A percentile compares a stretch with the other conserved stretches of the same genome.
phyloP scores from a whole-genome alignment of 2,888 invertebrate species.

The Ernsta delagoae region DNA sequence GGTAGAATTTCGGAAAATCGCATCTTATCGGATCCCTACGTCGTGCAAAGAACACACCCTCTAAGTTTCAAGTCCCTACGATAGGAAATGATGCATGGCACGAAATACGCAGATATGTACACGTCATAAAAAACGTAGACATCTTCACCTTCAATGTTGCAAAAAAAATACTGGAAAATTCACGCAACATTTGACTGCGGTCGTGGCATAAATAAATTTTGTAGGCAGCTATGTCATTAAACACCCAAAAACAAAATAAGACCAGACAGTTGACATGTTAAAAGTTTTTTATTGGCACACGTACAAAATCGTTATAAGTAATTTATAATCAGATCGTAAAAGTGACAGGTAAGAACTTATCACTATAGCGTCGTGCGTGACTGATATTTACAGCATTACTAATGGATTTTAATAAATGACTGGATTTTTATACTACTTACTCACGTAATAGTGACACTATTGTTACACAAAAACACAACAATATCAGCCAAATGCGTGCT shows the following conservation, averaged over 20 bases:
- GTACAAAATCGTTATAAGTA: conserved; percentile 27
- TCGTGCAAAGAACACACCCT: too few relatives aligned
- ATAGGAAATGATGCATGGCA: too few relatives aligned
- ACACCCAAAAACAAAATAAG: conserved; percentile 25
- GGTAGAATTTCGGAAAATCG: too few relatives aligned
- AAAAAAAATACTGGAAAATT: too few relatives aligned
- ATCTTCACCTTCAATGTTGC: too few relatives aligned
- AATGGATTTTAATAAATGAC: conserved; percentile 2
- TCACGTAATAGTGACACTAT: neutral
- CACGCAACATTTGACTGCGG: too few relatives aligned
- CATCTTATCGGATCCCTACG: too few relatives aligned
- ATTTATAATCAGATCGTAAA: conserved; percentile 22
- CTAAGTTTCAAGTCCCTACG: too few relatives aligned
- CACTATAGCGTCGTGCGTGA: conserved; percentile 3
- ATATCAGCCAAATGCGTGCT: neutral
- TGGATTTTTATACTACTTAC: neutral
- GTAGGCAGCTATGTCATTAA: neutral
- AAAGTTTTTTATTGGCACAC: conserved; percentile 34
- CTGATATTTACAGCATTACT: conserved; percentile 2
- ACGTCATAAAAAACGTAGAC: too few relatives aligned
- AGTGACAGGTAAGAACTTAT: conserved; percentile 23
- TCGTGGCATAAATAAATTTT: neutral
- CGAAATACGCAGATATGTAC: too few relatives aligned
- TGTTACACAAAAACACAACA: neutral
- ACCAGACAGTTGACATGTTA: conserved; percentile 12